Evolutionary conservation across 2,888 invertebrate genomes (phyloP).

Genomic region (Amphiduros pacificus): DNA sequence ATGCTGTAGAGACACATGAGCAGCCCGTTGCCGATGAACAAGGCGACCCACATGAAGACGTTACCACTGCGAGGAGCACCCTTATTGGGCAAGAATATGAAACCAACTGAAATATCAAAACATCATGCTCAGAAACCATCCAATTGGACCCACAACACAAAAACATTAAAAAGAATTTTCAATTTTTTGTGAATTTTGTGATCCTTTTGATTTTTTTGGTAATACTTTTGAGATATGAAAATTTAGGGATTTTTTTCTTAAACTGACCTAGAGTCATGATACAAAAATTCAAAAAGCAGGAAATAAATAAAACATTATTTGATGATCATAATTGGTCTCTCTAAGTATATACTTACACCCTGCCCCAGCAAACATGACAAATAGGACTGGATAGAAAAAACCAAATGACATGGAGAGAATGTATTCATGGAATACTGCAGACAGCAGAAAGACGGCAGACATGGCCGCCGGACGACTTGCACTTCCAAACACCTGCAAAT

Average conservation of each 20-base stretch:
- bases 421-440: conserved; percentile 87
- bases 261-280: no score
- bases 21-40: conserved; percentile 78
- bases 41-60: conserved; percentile 79
- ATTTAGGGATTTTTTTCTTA: no score
- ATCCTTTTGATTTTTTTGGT: neutral
- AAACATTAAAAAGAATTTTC: neutral
- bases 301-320: no score
- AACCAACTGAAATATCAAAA: conserved; percentile 48
- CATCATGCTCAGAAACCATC: neutral
- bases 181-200: neutral
- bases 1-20: conserved; percentile 78
- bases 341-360: conserved; percentile 65
- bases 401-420: conserved; percentile 77
- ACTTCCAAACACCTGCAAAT: conserved; percentile 20
- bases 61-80: conserved; percentile 65
- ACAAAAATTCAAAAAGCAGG: no score
- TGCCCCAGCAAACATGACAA: conserved; percentile 74
- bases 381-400: conserved; percentile 85
- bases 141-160: neutral
- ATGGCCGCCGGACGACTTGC: conserved; percentile 62
- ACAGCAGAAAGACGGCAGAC: conserved; percentile 74
- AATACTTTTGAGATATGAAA: no score
- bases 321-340: no score
- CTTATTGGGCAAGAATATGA: conserved; percentile 63